phyloP scores from a whole-genome alignment of 2,113 vertebrate genomes.

The Anser brachyrhynchus region DNA sequence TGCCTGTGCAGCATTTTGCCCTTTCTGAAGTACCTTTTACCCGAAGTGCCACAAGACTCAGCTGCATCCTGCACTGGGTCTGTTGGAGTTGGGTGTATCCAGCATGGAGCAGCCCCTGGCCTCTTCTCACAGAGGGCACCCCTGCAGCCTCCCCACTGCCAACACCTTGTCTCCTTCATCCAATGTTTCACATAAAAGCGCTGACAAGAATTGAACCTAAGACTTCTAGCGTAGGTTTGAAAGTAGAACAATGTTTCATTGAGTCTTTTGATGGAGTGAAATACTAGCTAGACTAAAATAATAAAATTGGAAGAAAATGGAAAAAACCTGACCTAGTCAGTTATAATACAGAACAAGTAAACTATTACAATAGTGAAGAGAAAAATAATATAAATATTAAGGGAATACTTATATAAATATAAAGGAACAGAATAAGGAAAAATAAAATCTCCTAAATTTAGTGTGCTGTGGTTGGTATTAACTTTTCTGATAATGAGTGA shows the following conservation, averaged over 20 bases:
- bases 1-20: background rate
- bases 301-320: background rate
- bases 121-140: background rate
- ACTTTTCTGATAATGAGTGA: background rate
- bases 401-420: background rate
- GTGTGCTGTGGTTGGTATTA: background rate
- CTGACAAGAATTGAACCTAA: background rate
- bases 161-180: background rate
- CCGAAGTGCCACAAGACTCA: background rate
- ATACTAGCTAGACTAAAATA: background rate
- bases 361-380: background rate
- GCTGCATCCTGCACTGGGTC: background rate
- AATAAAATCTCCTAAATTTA: background rate
- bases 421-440: background rate
- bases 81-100: background rate
- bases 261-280: background rate
- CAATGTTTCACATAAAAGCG: background rate
- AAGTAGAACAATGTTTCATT: background rate
- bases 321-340: background rate
- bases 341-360: background rate
- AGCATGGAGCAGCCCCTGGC: background rate
- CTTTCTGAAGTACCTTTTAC: background rate
- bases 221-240: accelerated
- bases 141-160: background rate
- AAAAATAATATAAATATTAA: background rate